Percentiles rank a stretch among this genome's conserved stretches.
These are phyloP conservation scores for Luidia sarsii DNA, from an alignment of 53 echinoderm and acorn worm genomes.

Conservation along the genomic window DNA sequence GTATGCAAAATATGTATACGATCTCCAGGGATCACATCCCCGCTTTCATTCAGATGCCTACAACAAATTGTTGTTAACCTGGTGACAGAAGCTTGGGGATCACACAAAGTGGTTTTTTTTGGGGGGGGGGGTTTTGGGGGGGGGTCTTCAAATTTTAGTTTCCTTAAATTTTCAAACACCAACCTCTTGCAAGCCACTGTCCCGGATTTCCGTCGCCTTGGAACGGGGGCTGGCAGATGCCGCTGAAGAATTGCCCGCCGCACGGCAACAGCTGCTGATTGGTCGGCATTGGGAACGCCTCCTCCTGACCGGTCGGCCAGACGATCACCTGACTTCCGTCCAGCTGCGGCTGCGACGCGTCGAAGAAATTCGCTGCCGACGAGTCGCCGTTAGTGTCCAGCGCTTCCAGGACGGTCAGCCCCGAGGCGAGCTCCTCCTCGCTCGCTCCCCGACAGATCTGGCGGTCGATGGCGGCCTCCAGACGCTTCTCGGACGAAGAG, in stretches of 20 bases:
- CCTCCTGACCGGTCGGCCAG: slow-evolving; percentile 21
- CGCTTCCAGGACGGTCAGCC: slow-evolving; percentile 16
- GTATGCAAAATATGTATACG: no score
- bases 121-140: no score
- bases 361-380: slow-evolving; percentile 15
- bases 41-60: no score
- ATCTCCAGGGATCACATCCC: no score
- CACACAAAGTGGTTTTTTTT: no score
- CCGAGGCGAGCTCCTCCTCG: slow-evolving; percentile 28
- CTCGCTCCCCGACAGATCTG: slow-evolving; percentile 22
- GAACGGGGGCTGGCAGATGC: background rate
- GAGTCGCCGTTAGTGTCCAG: slow-evolving; percentile 9
- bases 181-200: slow-evolving; percentile 29
- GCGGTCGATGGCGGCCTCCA: slow-evolving; percentile 30
- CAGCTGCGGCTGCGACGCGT: slow-evolving; percentile 20
- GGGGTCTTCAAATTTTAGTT: no score
- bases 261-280: slow-evolving; percentile 33
- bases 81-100: no score
- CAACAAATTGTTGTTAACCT: no score
- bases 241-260: background rate
- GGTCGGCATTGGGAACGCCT: slow-evolving; percentile 2
- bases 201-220: background rate
- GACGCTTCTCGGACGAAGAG: slow-evolving; percentile 20
- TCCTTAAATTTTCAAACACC: background rate
- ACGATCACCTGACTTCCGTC: background rate